Conservation (phyloP, 2,113 vertebrate species). For the Lamprotornis superbus region DNA sequence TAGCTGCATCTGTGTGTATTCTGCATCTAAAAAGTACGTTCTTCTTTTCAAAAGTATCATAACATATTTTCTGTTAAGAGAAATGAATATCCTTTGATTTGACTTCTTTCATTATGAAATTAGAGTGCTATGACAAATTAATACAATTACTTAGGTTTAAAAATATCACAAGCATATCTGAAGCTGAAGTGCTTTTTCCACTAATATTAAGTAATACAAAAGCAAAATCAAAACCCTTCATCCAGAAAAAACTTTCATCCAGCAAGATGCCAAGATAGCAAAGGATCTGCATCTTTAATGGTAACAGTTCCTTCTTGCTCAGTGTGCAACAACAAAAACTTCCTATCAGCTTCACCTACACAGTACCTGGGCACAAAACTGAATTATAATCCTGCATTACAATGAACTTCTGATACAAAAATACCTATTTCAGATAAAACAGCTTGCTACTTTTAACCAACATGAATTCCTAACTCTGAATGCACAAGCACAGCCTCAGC, state of each 20-base stretch:
- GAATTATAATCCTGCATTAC: background rate
- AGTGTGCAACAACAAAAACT: background rate
- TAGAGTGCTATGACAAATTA: background rate
- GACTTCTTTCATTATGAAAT: background rate
- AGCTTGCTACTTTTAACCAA: background rate
- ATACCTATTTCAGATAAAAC: background rate
- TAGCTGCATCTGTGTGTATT: background rate
- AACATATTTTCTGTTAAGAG: background rate
- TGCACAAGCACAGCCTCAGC: background rate
- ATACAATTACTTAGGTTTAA: background rate
- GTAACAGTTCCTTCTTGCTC: background rate
- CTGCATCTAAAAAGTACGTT: background rate
- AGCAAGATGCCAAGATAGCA: background rate
- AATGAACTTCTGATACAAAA: background rate
- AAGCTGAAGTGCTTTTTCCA: background rate
- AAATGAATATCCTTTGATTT: background rate
- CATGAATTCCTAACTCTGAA: background rate
- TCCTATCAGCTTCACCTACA: background rate
- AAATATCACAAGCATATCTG: background rate
- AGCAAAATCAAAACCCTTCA: background rate
- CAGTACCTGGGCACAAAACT: background rate
- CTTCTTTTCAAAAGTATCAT: background rate
- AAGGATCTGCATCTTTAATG: fast-evolving
- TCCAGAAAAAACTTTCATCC: background rate
- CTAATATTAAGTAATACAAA: background rate